These are phyloP conservation scores for Barypeithes pellucidus DNA, from an alignment of 2,888 invertebrate genomes.

Conservation along the genomic window DNA sequence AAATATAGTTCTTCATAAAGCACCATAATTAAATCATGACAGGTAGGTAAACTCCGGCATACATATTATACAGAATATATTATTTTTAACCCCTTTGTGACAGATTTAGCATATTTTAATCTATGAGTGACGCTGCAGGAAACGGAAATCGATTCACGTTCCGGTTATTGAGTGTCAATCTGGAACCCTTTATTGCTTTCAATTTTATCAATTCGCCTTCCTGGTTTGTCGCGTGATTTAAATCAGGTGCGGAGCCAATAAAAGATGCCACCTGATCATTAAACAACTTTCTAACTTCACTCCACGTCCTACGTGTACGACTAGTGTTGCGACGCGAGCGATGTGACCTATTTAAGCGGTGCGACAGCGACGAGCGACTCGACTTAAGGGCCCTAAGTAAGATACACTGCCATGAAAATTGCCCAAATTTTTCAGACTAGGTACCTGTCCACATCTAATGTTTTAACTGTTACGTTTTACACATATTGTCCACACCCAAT, in stretches of 20 bases:
- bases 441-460: too few relatives aligned
- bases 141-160: constrained; percentile 41
- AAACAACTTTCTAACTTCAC: too few relatives aligned
- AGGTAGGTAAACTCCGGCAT: background rate
- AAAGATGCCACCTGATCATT: background rate
- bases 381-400: too few relatives aligned
- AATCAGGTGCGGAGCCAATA: background rate
- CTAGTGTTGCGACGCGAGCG: too few relatives aligned
- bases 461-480: too few relatives aligned
- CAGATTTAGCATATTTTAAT: constrained; percentile 14
- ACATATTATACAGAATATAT: background rate
- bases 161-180: constrained; percentile 40
- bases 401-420: too few relatives aligned
- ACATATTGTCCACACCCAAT: too few relatives aligned
- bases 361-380: too few relatives aligned
- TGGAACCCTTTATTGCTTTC: constrained; percentile 26
- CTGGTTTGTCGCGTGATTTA: background rate
- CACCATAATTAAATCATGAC: background rate
- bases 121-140: constrained; percentile 15
- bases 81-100: constrained; percentile 22
- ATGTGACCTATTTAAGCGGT: too few relatives aligned
- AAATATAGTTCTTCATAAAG: background rate
- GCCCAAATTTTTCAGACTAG: too few relatives aligned
- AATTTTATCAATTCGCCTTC: constrained; percentile 18
- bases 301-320: too few relatives aligned